Conservation (phyloP, 1,140 invertebrate genomes). For the Drosophila setifemur region DNA sequence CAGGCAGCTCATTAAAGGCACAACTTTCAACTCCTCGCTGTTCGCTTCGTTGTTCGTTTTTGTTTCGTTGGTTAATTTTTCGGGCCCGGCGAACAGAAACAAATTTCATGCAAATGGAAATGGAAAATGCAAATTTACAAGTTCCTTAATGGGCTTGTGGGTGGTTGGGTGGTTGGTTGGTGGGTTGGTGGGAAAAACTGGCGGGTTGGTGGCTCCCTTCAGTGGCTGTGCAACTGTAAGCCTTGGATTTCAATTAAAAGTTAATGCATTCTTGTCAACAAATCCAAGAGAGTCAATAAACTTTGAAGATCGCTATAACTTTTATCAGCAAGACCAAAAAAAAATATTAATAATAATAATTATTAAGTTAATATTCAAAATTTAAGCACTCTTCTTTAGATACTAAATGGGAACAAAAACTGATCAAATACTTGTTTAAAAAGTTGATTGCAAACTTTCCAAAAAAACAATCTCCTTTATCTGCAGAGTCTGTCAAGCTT, state of each 20-base stretch:
- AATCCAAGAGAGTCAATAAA: too few relatives aligned
- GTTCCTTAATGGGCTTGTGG: conserved; percentile 45
- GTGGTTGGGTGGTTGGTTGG: not conserved
- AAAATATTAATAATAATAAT: too few relatives aligned
- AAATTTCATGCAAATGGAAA: conserved; percentile 47
- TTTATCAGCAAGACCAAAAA: too few relatives aligned
- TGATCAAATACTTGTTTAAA: too few relatives aligned
- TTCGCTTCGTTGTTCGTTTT: conserved; percentile 6
- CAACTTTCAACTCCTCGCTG: conserved; percentile 19
- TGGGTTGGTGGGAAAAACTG: too few relatives aligned
- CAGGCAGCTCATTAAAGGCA: conserved; percentile 49
- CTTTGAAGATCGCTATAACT: too few relatives aligned
- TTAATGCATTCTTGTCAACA: conserved; percentile 5
- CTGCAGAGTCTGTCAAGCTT: not conserved
- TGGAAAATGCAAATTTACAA: conserved; percentile 60
- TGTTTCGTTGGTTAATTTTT: conserved; percentile 31
- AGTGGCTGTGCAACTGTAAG: conserved; percentile 1
- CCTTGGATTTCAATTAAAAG: conserved; percentile 28
- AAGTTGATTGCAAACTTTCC: too few relatives aligned
- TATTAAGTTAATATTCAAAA: too few relatives aligned
- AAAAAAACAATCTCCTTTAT: too few relatives aligned
- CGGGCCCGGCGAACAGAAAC: conserved; percentile 16
- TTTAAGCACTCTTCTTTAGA: too few relatives aligned
- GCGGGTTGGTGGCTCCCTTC: not conserved
- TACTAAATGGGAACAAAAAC: too few relatives aligned